Base-by-base conservation (phyloP, 1,140 invertebrate species). In the Drosophila truncata region DNA sequence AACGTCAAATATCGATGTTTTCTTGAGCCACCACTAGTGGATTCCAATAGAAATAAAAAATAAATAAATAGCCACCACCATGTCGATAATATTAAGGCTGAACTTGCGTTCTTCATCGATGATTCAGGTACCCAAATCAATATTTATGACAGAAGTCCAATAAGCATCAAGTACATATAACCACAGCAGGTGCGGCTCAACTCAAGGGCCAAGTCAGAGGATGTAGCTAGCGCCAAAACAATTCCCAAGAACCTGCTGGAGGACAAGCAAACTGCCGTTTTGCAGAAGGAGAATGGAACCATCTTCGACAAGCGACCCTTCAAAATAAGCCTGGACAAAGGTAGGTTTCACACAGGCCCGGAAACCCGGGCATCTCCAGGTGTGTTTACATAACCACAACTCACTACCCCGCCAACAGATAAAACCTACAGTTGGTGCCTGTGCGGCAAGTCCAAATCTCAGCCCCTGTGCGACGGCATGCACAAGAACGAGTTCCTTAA, bases 391-490 rank as follows among this genome's bases (percentile, higher is more conserved):
- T 91, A 91, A 91, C 74, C 82, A 59, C 72, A 77, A 74, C 33
- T 59, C 52, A 62, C 44, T 52, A 14, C 20, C 46, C 35, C 33
- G 11, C 37, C 23, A 85, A 49, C 64, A 93, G 96, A 95, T 27
- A 98, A 99, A 94, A 95, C 93, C n/a, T 99, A 99, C 93, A 92
- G 94, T 16, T 99, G 98, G 98, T 99, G 99, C 93, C 93, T 96
- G 4, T 99, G 99, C 94, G 99, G 99, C 5, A 95, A 95, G 59
- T 99, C 98, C 80, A 96, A 98, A 82, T 95, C 93, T 58, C 98
- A 99, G 94, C 98, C 98, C 0, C 94, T 99, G n/a, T 99, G 99
- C 93, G 98, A 99, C 94, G 96, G 96, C 6, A 97, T 96, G 10
- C 98, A 99, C 92, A 97, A 95, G 87, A 95, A 95, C 92, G 93